phyloP scores from a whole-genome alignment of 2,797 vertebrate genomes.

The Peromyscus eremicus region DNA sequence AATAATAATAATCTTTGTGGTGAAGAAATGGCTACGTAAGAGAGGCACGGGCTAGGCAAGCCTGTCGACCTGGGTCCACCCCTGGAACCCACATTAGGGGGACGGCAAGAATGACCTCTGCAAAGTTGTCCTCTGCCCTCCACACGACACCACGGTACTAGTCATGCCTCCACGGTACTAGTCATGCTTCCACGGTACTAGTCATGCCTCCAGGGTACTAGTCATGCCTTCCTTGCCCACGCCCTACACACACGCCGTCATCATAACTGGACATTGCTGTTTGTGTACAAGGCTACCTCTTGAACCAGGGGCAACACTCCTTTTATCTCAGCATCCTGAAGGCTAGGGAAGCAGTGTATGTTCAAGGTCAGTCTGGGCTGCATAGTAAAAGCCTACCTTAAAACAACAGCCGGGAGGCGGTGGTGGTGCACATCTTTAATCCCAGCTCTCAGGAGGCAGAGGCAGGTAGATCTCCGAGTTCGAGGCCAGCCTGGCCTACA shows the following conservation, averaged over 20 bases:
- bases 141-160: too few relatives aligned
- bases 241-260: not conserved
- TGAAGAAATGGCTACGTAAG: not conserved
- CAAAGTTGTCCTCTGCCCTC: not conserved
- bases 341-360: too few relatives aligned
- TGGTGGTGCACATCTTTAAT: too few relatives aligned
- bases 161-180: too few relatives aligned
- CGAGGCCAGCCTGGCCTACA: too few relatives aligned
- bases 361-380: not conserved
- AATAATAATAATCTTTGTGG: not conserved
- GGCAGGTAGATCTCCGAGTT: too few relatives aligned
- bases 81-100: not conserved
- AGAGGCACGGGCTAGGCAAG: not conserved
- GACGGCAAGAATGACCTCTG: not conserved
- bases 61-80: not conserved
- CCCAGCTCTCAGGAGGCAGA: too few relatives aligned
- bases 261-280: not conserved
- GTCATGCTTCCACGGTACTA: too few relatives aligned
- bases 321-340: not conserved
- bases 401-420: not conserved
- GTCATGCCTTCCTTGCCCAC: not conserved
- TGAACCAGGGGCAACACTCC: not conserved
- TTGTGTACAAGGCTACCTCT: not conserved
- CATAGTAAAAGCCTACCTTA: not conserved
- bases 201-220: too few relatives aligned